Percentiles rank a stretch among this genome's conserved stretches.
These are phyloP conservation scores for Zosterops pallidus DNA, from an alignment of 2,113 vertebrate genomes.

Conservation along the genomic window DNA sequence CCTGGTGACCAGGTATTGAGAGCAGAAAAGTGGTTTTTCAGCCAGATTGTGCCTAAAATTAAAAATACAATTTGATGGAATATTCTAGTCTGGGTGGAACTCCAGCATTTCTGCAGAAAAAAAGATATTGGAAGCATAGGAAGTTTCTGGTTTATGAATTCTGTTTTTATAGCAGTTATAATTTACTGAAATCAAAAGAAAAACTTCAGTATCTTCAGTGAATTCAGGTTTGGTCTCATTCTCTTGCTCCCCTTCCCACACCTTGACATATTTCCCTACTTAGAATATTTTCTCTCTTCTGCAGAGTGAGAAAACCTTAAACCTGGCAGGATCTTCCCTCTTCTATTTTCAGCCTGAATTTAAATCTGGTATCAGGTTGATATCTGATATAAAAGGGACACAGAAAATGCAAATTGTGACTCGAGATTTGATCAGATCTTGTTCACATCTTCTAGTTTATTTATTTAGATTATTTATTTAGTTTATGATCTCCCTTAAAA, in stretches of 20 bases:
- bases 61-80: not conserved
- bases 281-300: not conserved
- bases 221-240: not conserved
- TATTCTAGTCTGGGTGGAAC: not conserved
- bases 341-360: not conserved
- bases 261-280: not conserved
- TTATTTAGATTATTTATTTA: too few relatives aligned
- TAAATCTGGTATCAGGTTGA: not conserved
- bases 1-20: not conserved
- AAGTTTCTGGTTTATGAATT: not conserved
- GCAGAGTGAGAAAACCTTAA: not conserved
- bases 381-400: not conserved
- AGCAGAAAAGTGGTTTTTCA: not conserved
- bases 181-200: not conserved
- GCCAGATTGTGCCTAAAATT: constrained; percentile 7
- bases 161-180: not conserved
- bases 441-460: not conserved
- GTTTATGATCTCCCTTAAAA: not conserved
- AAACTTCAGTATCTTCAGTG: not conserved
- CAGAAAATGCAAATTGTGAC: not conserved
- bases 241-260: not conserved
- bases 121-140: not conserved
- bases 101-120: not conserved
- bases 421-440: not conserved
- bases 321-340: not conserved